These are phyloP conservation scores for Tychaedon coryphoeus DNA, from an alignment of 2,113 vertebrate genomes.

Conservation along the genomic window DNA sequence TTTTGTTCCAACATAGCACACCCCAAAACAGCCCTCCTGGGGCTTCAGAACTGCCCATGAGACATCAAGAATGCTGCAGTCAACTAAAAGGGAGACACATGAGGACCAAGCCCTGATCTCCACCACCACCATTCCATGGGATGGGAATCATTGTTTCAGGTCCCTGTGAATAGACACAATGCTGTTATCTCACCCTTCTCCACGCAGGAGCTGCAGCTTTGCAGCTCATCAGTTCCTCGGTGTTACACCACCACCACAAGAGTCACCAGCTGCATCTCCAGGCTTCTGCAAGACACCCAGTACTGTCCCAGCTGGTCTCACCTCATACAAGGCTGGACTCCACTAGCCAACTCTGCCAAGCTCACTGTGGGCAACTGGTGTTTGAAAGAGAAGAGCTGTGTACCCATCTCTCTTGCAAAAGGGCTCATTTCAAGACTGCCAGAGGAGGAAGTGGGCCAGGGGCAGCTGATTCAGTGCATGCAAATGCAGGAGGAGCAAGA, in stretches of 20 bases:
- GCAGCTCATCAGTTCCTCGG: background rate
- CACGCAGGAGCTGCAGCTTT: accelerated
- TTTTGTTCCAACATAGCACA: background rate
- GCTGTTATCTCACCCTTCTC: background rate
- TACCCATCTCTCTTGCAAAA: background rate
- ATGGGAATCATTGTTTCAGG: background rate
- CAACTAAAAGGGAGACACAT: accelerated
- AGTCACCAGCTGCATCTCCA: background rate
- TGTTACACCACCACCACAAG: accelerated
- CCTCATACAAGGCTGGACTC: background rate
- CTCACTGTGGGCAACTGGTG: background rate
- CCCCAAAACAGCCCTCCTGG: background rate
- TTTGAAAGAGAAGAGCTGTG: background rate
- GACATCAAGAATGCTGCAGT: background rate
- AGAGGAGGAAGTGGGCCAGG: conserved; percentile 8
- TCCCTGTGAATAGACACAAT: accelerated
- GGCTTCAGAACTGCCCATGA: background rate
- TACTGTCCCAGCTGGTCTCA: background rate
- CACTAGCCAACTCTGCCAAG: background rate
- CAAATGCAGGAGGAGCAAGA: background rate
- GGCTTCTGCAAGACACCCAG: accelerated
- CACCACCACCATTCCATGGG: background rate
- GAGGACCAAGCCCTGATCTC: background rate
- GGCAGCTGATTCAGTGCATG: background rate
- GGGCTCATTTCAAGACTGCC: background rate